phyloP scores from a whole-genome alignment of 2,797 vertebrate genomes.

The Myiotriccus ornatus region DNA sequence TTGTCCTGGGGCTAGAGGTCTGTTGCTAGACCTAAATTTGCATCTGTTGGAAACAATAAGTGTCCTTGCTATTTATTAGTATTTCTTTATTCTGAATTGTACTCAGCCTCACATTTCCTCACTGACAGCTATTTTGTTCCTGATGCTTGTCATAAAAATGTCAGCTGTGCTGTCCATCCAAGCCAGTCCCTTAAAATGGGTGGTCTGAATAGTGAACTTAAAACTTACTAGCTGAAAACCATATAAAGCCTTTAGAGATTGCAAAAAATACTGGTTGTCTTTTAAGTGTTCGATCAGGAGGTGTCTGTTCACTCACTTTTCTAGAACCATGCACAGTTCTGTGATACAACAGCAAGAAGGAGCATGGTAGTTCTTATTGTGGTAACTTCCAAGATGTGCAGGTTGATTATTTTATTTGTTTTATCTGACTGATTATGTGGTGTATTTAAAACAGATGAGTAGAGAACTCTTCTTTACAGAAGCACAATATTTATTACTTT shows the following conservation, averaged over 20 bases:
- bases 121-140: slow-evolving; percentile 1
- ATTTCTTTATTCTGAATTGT: not conserved
- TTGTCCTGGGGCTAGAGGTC: slow-evolving; percentile 34
- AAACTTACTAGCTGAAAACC: not conserved
- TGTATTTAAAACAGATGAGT: not conserved
- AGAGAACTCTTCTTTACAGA: not conserved
- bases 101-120: not conserved
- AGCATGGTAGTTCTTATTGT: not conserved
- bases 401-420: not conserved
- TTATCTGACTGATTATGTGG: not conserved
- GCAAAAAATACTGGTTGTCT: not conserved
- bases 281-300: not conserved
- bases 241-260: not conserved
- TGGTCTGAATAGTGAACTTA: not conserved
- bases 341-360: not conserved
- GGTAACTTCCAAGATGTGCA: not conserved
- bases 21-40: slow-evolving; percentile 39
- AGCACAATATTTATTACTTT: not conserved
- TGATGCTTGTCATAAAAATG: not conserved
- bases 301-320: not conserved
- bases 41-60: slow-evolving; percentile 11
- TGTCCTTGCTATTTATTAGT: not conserved
- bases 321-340: not conserved
- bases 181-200: not conserved
- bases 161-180: not conserved